Conservation (phyloP, 2,888 invertebrate genomes). For the Acronicta leporina region DNA sequence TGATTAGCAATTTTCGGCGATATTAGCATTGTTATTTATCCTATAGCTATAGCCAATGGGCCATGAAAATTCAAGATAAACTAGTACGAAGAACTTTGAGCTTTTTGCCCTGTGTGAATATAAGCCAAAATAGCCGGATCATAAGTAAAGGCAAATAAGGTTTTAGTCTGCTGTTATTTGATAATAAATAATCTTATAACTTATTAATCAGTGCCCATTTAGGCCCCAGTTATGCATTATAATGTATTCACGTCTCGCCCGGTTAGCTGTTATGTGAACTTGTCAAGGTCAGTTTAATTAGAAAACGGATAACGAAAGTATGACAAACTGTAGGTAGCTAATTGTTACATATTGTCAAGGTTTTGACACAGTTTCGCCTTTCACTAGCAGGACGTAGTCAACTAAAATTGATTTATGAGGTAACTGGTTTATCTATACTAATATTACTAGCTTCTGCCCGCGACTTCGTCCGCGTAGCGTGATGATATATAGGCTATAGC, state of each 20-base stretch:
- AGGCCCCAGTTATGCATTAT: neutral
- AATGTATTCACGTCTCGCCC: neutral
- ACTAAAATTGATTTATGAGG: neutral
- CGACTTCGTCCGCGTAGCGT: too few relatives aligned
- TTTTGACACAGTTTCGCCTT: conserved; percentile 31
- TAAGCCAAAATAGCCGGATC: too few relatives aligned
- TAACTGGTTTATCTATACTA: neutral
- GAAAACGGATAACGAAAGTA: conserved; percentile 18
- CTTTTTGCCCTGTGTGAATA: too few relatives aligned
- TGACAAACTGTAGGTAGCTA: neutral
- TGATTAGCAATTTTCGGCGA: neutral
- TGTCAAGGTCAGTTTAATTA: conserved; percentile 15
- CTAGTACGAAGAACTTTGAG: too few relatives aligned
- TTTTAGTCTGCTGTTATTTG: too few relatives aligned
- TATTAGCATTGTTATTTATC: neutral
- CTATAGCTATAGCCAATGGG: neutral
- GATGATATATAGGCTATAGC: too few relatives aligned
- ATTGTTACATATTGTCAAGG: conserved; percentile 41
- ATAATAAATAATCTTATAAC: too few relatives aligned
- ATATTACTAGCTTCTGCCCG: too few relatives aligned
- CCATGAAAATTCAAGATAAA: neutral
- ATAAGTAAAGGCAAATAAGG: too few relatives aligned
- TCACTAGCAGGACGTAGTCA: conserved; percentile 27
- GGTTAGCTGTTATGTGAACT: neutral
- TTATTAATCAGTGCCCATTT: too few relatives aligned